These are phyloP conservation scores for Aculops lycopersici DNA, from an alignment of 1,140 invertebrate genomes.

Conservation along the genomic window DNA sequence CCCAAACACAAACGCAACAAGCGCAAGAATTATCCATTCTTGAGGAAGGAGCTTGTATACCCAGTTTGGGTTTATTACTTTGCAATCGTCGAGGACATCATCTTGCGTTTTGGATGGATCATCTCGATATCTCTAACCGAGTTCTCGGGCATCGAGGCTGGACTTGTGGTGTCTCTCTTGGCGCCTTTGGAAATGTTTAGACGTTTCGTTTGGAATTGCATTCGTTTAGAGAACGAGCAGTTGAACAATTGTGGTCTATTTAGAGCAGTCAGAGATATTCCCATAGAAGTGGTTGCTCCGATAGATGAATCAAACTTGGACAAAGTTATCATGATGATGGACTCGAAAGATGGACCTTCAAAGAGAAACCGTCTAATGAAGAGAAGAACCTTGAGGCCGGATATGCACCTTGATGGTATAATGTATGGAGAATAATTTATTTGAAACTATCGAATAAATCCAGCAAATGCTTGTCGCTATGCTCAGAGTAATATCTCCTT, in stretches of 20 bases:
- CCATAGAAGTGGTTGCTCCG: constrained; percentile 37
- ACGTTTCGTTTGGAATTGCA: constrained; percentile 97
- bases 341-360: constrained; percentile 41
- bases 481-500: constrained; percentile 37
- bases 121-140: constrained; percentile 54
- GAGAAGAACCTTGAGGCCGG: no score
- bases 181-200: constrained; percentile 79
- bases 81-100: constrained; percentile 76
- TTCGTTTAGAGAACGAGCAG: constrained; percentile 95
- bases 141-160: constrained; percentile 35
- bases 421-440: no score
- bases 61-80: constrained; percentile 58
- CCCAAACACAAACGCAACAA: not conserved
- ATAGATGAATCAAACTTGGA: constrained; percentile 69
- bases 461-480: not conserved
- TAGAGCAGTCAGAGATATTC: constrained; percentile 85
- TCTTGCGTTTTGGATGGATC: constrained; percentile 70
- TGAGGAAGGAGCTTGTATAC: constrained; percentile 31
- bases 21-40: constrained; percentile 14
- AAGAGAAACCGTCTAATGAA: not conserved
- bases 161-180: constrained; percentile 56
- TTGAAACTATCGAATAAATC: no score
- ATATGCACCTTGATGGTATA: no score
- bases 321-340: constrained; percentile 75
- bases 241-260: constrained; percentile 99